Evolutionary conservation across 2,113 vertebrate species (phyloP), one percentile per base, ranked within the genome.

Genomic region (Clarias batrachus): DNA sequence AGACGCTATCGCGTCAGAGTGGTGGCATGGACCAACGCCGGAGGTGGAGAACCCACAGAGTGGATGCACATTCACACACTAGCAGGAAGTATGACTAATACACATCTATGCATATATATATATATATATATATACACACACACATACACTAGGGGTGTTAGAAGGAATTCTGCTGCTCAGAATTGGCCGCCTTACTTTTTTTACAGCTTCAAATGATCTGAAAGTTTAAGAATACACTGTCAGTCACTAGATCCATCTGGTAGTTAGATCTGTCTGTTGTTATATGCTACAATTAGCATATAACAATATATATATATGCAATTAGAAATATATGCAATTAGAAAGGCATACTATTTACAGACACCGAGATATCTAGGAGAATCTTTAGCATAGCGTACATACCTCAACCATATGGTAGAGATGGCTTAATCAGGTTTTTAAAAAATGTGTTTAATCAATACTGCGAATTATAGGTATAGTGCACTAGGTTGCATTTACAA

Each of bases 1-100:
- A 95, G 97, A 90, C 94, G 92, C 92, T 99, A 99, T 90, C 95
- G 96, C 90, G 96, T 99, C 94, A 95, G 95, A 57, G 93, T 99
- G 90, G 94, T 95, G 60, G 98, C 97, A 13, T 96, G 96, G 88
- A 99, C 98, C 0, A 97, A 92, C 9, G 96, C 95, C 3, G 98
- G 98, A 59, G 95, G 96, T 68, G 96, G 98, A 65, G 93, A 94
- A 37, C 92, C 95, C 82, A 97, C 97, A 3, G 78, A 81, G 0
- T 99, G 98, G 98, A 96, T 93, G 88, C 95, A 95, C 74, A 89
- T 92, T 3, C 94, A 93, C 79, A 99, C 97, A 0, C 92, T 97
- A 85, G 93, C 96, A 92, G 97, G 97, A 90, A 94, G 98, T 99
- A 96, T 95, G 97, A 96, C 74, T 74, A 11, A 82, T 13, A 37